phyloP scores from a whole-genome alignment of 2,797 vertebrate species.

The Pseudochromis fuscus region DNA sequence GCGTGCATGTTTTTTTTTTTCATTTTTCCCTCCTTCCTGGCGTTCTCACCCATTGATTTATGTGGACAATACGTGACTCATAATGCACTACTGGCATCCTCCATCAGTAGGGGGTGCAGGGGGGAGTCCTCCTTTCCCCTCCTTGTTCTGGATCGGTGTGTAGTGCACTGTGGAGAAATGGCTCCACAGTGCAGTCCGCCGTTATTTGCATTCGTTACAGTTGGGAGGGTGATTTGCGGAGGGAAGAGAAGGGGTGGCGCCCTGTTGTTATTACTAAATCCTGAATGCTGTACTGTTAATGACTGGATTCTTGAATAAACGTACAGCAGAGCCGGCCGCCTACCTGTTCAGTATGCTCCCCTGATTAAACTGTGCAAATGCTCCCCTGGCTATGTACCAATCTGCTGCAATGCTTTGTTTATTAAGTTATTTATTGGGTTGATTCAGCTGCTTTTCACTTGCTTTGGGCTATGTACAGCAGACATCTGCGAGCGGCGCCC shows the following conservation, averaged over 20 bases:
- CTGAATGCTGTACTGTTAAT: conserved; percentile 33
- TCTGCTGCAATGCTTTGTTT: conserved; percentile 52
- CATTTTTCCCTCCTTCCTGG: conserved; percentile 36
- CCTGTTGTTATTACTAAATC: conserved; percentile 40
- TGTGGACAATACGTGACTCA: conserved; percentile 66
- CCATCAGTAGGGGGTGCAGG: conserved; percentile 39
- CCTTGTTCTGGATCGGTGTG: conserved; percentile 23
- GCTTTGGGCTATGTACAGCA: conserved; percentile 41
- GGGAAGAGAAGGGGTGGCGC: conserved; percentile 11
- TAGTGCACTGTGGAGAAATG: conserved; percentile 12
- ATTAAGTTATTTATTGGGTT: conserved; percentile 61
- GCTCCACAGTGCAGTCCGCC: conserved; percentile 25
- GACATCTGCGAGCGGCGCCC: conserved; percentile 39
- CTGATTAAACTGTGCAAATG: conserved; percentile 44
- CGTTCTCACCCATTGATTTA: conserved; percentile 70
- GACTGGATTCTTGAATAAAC: conserved; percentile 16
- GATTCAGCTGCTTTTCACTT: conserved; percentile 53
- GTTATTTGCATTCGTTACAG: conserved; percentile 51
- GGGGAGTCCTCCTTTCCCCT: conserved; percentile 23
- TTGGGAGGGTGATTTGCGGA: conserved; percentile 24
- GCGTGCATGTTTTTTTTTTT: conserved; percentile 44
- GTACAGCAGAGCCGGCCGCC: conserved; percentile 1
- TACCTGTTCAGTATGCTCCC: conserved; percentile 25
- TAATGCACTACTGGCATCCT: conserved; percentile 37
- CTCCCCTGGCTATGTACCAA: conserved; percentile 47